Percentiles rank a stretch among this genome's conserved stretches.
Conservation (phyloP, 2,888 invertebrate genomes). For the Thymelicus sylvestris region DNA sequence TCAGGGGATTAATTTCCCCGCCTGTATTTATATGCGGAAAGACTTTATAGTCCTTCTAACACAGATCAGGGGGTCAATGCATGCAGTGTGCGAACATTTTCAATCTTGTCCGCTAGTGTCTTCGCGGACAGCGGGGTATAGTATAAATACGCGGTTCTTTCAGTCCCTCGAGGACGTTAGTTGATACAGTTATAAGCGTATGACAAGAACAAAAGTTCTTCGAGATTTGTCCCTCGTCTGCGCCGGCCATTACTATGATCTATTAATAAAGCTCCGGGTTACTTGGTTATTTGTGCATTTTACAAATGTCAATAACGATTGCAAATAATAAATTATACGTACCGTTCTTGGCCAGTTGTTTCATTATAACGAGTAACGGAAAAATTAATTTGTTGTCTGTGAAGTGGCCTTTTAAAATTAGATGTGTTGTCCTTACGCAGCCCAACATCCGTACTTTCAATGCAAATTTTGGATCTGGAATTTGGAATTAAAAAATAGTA, state of each 20-base stretch:
- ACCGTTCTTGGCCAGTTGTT: conserved; percentile 86
- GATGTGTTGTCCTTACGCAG: conserved; percentile 85
- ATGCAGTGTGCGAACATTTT: no score
- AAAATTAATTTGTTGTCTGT: conserved; percentile 85
- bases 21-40: no score
- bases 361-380: conserved; percentile 85
- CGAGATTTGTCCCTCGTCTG: no score
- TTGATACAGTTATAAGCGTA: no score
- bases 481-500: conserved; percentile 1
- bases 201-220: no score
- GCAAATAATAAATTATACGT: conserved; percentile 49
- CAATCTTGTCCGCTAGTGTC: no score
- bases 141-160: no score
- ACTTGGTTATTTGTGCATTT: conserved; percentile 21
- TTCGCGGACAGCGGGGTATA: no score
- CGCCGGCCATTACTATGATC: conserved; percentile 9
- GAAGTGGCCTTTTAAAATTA: conserved; percentile 84
- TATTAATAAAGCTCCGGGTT: conserved; percentile 35
- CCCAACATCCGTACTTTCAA: conserved; percentile 86
- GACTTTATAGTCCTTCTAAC: no score
- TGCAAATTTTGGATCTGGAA: conserved; percentile 87
- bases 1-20: no score
- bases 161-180: no score
- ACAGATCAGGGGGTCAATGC: no score
- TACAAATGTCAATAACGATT: conserved; percentile 26